phyloP scores from a whole-genome alignment of 1,140 invertebrate genomes.

The Ceratina calcarata region DNA sequence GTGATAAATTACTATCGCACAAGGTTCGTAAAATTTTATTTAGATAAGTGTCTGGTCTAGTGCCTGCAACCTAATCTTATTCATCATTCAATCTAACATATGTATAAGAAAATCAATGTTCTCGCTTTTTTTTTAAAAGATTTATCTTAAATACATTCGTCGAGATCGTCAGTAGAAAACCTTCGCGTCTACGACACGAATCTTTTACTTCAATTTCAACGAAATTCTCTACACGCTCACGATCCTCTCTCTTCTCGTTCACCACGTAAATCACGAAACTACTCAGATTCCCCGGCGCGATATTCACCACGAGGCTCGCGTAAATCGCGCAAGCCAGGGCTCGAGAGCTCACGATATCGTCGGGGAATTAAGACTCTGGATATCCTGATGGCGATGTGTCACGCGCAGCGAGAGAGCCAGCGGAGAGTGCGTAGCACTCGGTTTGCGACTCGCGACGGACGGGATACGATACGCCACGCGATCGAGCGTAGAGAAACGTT shows the following conservation, averaged over 20 bases:
- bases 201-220: neutral
- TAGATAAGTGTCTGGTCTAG: neutral
- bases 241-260: neutral
- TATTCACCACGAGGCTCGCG: neutral
- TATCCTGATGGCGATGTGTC: conserved; percentile 35
- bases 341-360: neutral
- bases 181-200: neutral
- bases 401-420: neutral
- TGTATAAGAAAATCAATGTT: too few species aligned
- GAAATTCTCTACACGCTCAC: neutral
- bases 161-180: neutral
- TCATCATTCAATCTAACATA: too few species aligned
- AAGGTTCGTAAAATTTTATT: neutral
- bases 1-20: neutral
- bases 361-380: conserved; percentile 33
- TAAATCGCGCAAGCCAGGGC: neutral
- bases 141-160: too few species aligned
- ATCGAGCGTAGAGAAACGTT: conserved; percentile 38
- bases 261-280: conserved; percentile 4
- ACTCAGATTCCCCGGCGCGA: neutral
- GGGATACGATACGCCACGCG: neutral
- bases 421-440: conserved; percentile 24
- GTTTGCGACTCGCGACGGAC: neutral
- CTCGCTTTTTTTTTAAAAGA: too few species aligned
- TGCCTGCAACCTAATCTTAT: neutral